phyloP scores from a whole-genome alignment of 2,113 vertebrate species.

The Phyllopteryx taeniolatus region DNA sequence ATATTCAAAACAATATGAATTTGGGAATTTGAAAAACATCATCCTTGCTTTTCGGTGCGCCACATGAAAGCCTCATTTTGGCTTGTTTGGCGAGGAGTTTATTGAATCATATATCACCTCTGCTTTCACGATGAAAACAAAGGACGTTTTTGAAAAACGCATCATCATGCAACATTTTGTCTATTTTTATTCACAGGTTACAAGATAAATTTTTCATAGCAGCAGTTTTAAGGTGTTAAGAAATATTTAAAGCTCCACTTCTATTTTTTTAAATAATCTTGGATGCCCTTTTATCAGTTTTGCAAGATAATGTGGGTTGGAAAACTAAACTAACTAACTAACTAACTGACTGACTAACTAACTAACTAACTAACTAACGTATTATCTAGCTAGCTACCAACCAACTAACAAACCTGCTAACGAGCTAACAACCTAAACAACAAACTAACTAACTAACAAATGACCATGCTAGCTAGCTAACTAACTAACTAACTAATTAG shows the following conservation, averaged over 20 bases:
- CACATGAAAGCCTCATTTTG: constrained; percentile 12
- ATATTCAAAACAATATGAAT: constrained; percentile 23
- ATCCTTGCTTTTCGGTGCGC: not conserved
- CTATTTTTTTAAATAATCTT: too few relatives aligned
- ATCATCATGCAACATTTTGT: not conserved
- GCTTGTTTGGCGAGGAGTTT: constrained; percentile 18
- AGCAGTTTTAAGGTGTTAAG: too few relatives aligned
- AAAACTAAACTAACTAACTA: too few relatives aligned
- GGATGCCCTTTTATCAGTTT: too few relatives aligned
- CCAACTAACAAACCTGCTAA: not conserved
- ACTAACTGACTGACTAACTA: not conserved
- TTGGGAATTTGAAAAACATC: constrained; percentile 20
- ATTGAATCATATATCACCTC: constrained; percentile 40
- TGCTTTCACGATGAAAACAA: constrained; percentile 25
- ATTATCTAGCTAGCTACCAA: not conserved
- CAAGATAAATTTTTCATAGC: not conserved
- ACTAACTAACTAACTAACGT: not conserved
- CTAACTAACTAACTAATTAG: not conserved
- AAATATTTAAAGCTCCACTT: too few relatives aligned
- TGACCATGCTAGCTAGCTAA: too few relatives aligned
- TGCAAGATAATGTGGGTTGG: too few relatives aligned
- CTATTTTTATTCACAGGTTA: not conserved
- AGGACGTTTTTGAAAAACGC: constrained; percentile 3
- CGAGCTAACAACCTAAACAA: too few relatives aligned
- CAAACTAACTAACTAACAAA: too few relatives aligned